Evolutionary conservation across 2,888 invertebrate genomes (phyloP).

Genomic region (Phytoseiulus persimilis): DNA sequence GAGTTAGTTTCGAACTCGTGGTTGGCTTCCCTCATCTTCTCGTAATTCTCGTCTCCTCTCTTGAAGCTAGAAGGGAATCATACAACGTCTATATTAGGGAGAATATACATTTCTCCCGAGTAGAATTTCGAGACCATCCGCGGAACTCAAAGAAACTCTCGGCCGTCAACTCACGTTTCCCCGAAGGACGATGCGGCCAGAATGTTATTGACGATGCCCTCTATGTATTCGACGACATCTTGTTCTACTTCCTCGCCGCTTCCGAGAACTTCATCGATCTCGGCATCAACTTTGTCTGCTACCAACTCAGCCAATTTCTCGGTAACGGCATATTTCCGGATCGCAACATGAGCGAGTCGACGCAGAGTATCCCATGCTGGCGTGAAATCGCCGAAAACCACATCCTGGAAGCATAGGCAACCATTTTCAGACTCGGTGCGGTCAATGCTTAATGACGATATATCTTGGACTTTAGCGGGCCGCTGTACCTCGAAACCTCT

Average conservation of each 20-base stretch:
- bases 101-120: no score
- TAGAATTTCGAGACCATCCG: no score
- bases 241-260: not conserved
- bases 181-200: not conserved
- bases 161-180: not conserved
- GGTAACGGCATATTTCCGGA: not conserved
- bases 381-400: constrained; percentile 1
- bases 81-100: no score
- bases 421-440: no score
- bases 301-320: not conserved
- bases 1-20: not conserved
- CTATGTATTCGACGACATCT: not conserved
- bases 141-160: no score
- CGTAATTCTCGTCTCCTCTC: not conserved
- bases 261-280: not conserved
- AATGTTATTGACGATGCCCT: not conserved
- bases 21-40: not conserved
- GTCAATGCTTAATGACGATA: no score
- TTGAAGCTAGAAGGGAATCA: not conserved
- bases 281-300: not conserved
- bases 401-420: not conserved
- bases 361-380: constrained; percentile 23
- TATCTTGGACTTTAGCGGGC: no score
- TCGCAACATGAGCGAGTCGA: not conserved
- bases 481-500: not conserved